Conservation (phyloP, 2,888 invertebrate genomes). For the Drosophila meridiana region DNA sequence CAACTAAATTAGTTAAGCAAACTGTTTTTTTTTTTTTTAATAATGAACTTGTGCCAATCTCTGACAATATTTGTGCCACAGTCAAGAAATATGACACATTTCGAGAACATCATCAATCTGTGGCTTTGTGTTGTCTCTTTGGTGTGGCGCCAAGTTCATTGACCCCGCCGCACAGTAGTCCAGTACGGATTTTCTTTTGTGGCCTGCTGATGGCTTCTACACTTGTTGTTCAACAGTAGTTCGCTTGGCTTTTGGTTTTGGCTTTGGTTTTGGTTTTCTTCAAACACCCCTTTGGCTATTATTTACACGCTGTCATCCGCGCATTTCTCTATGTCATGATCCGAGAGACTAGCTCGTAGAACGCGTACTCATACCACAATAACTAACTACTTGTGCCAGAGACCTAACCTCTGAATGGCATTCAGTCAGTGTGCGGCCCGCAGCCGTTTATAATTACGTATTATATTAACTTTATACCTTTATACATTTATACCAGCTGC, state of each 20-base stretch:
- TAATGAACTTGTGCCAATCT: constrained; percentile 19
- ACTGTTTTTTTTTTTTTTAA: not conserved
- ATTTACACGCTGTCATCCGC: constrained; percentile 67
- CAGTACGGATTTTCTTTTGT: constrained; percentile 45
- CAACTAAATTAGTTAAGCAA: constrained; percentile 37
- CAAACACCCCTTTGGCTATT: constrained; percentile 52
- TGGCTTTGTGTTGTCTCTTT: constrained; percentile 19
- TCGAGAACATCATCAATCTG: constrained; percentile 41
- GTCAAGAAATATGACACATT: constrained; percentile 41
- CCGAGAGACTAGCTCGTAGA: constrained; percentile 21
- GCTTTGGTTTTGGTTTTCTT: constrained; percentile 37
- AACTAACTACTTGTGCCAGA: constrained; percentile 34
- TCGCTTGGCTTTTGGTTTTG: constrained; percentile 8
- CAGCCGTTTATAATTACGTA: constrained; percentile 60
- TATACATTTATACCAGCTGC: constrained; percentile 11
- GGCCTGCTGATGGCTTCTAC: constrained; percentile 54
- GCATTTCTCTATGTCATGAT: constrained; percentile 67
- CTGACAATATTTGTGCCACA: constrained; percentile 5
- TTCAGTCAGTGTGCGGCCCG: constrained; percentile 11
- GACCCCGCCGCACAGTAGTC: constrained; percentile 54
- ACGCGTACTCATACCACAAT: not conserved
- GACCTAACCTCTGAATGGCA: constrained; percentile 10
- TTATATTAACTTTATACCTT: constrained; percentile 58
- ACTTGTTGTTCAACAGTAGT: constrained; percentile 66
- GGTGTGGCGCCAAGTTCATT: constrained; percentile 41